Percentiles rank a stretch among this genome's conserved stretches.
Evolutionary conservation across 1,140 invertebrate genomes (phyloP).

Genomic region (Drosophila micromelanica): DNA sequence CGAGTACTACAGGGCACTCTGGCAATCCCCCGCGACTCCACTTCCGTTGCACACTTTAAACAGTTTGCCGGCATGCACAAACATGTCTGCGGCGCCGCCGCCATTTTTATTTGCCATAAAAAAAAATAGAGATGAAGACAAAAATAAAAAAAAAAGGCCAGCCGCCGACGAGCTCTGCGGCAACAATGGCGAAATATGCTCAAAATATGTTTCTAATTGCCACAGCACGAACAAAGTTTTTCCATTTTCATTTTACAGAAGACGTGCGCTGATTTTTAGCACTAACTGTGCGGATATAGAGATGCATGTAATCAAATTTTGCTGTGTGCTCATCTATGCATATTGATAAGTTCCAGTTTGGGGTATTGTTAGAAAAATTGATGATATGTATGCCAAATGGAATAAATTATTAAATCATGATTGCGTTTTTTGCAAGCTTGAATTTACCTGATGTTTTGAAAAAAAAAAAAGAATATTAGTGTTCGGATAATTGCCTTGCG

Average conservation of each 20-base stretch:
- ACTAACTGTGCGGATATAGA: conserved; percentile 1
- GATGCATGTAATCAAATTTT: conserved; percentile 27
- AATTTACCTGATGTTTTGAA: conserved; percentile 4
- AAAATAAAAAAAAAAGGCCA: conserved; percentile 14
- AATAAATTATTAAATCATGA: conserved; percentile 2
- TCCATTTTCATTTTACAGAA: conserved; percentile 26
- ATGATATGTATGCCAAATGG: not conserved
- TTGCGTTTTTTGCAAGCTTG: not conserved
- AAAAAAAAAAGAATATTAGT: not conserved
- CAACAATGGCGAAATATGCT: conserved; percentile 41
- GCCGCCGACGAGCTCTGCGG: not conserved
- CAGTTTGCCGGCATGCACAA: conserved; percentile 60
- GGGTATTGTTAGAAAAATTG: conserved; percentile 16
- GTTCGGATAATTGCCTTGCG: not conserved
- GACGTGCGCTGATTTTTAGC: conserved; percentile 40
- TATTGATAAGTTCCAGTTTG: conserved; percentile 11
- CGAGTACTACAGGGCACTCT: conserved; percentile 14
- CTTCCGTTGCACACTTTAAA: conserved; percentile 40
- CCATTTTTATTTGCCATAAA: conserved; percentile 61
- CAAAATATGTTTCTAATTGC: conserved; percentile 69
- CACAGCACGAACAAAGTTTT: conserved; percentile 18
- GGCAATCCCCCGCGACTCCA: not conserved
- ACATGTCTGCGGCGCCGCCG: conserved; percentile 54
- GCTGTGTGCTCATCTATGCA: conserved; percentile 14
- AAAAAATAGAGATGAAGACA: conserved; percentile 6